Evolutionary conservation across 2,113 vertebrate species (phyloP).

Genomic region (Macaca fascicularis): T2T-MFA8v1.1 NC_088388.1:39053501-39054000

Average conservation of each 20-base stretch:
- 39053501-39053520: fast-evolving
- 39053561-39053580: background rate
- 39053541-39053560: background rate
- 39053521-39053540: no score
- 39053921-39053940: background rate
- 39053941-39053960: background rate
- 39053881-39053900: background rate
- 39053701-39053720: background rate
- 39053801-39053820: background rate
- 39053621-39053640: background rate
- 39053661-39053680: background rate
- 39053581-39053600: background rate
- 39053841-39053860: background rate
- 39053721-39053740: background rate
- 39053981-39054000: background rate
- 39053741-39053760: background rate
- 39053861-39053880: background rate
- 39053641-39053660: background rate
- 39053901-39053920: background rate
- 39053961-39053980: background rate
- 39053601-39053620: background rate
- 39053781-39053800: background rate
- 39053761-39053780: background rate
- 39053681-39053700: background rate
- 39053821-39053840: background rate